phyloP scores from a whole-genome alignment of 2,888 invertebrate genomes.

The Lithodes maja region DNA sequence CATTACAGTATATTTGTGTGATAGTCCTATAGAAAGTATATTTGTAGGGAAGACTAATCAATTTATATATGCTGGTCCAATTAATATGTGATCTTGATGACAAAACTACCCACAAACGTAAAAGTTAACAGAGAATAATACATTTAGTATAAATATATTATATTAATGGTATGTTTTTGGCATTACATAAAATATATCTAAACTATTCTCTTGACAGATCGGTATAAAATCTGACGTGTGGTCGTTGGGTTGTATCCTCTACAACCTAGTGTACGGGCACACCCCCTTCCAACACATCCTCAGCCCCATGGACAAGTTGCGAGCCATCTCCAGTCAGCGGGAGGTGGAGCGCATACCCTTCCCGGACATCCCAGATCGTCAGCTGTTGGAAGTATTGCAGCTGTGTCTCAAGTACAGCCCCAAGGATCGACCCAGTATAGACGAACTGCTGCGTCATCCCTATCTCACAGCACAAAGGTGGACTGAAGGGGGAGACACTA shows the following conservation, averaged over 20 bases:
- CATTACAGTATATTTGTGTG: too few species aligned
- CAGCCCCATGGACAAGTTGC: slow-evolving; percentile 80
- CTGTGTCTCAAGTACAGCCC: slow-evolving; percentile 85
- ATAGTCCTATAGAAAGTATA: too few species aligned
- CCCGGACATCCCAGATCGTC: slow-evolving; percentile 76
- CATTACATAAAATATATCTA: too few species aligned
- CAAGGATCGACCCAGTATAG: slow-evolving; percentile 83
- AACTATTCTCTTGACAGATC: slow-evolving; percentile 79
- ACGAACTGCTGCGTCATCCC: slow-evolving; percentile 81
- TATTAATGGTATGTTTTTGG: too few species aligned
- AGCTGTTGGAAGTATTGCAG: slow-evolving; percentile 80
- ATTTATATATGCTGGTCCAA: too few species aligned
- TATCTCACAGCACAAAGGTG: slow-evolving; percentile 73
- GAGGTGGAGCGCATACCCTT: slow-evolving; percentile 83
- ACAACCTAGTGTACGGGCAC: slow-evolving; percentile 90
- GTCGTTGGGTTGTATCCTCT: slow-evolving; percentile 97
- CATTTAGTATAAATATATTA: too few species aligned
- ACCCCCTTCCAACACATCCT: slow-evolving; percentile 92
- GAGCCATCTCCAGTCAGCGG: slow-evolving; percentile 85
- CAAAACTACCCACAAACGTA: too few species aligned
- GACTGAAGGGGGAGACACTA: neutral
- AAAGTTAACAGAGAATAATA: too few species aligned
- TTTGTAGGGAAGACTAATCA: too few species aligned
- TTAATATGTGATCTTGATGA: too few species aligned
- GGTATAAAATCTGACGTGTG: slow-evolving; percentile 96